Evolutionary conservation across 2,888 invertebrate species (phyloP), one percentile per base, ranked within the genome.

Genomic region (Podabrus alpinus): DNA sequence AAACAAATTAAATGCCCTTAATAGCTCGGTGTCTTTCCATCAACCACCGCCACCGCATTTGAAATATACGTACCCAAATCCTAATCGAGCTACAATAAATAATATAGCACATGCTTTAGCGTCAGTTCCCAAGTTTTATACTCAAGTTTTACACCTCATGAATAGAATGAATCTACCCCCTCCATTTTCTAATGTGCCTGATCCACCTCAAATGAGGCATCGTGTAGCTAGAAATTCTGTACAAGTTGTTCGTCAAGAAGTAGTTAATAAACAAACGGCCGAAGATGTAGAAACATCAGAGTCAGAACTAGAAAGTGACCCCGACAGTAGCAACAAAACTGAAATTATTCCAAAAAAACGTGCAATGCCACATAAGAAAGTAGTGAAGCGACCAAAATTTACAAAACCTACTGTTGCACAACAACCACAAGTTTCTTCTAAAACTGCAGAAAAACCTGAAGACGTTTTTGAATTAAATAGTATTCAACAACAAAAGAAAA

Each of bases 161-260:
- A 98, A 98, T 85, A 95, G 94, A 87, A 96, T 98, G 96, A 95
- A 94, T 85, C 87, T 98, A 68, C 93, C 94, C 15, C 91, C 93
- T 62, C 98, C 98, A 0, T 97, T 98, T 88, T 90, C 86, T 15
- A 79, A 82, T 80, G 83, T 85, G 74, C 86, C 84, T 67, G 86
- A 79, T 88, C 90, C 83, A 87, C 89, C 67, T 87, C 89, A 84
- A 84, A 89, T 81, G 88, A 88, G 74, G 59, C 75, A 73, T 15
- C 77, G 68, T 66, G 61, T 29, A 17, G 29, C 59, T 24, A 66
- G 66, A 13, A 45, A n/a, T 45, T 45, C n/a, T 45, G n/a, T 45
- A 7, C 69, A 21, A n/a, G 24, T 60, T 16, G 24, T 62, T 88
- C 88, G 80, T 83, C 82, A 60, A 86, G 87, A 68, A 76, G 71